Evolutionary conservation across 2,113 vertebrate species (phyloP).

Genomic region (Austrofundulus limnaeus): DNA sequence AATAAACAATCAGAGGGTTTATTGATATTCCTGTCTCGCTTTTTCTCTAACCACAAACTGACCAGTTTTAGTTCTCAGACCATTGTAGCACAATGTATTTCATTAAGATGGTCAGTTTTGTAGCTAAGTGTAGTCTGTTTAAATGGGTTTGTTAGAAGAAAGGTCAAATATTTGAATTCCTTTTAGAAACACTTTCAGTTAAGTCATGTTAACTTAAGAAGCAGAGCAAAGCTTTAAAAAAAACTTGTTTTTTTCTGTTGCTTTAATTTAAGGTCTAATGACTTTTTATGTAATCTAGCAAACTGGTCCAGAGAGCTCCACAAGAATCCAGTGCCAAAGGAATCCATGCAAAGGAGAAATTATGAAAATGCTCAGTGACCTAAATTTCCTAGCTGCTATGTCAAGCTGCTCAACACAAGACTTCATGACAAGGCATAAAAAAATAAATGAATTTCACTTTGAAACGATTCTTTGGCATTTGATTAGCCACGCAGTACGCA

Average conservation of each 20-base stretch:
- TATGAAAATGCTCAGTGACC: conserved; percentile 31
- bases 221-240: not conserved
- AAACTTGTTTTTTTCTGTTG: not conserved
- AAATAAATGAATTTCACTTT: conserved; percentile 16
- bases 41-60: conserved; percentile 51
- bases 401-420: conserved; percentile 22
- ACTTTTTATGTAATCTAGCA: conserved; percentile 2
- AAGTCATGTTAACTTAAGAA: not conserved
- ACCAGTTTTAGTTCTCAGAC: conserved; percentile 18
- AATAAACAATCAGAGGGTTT: not conserved
- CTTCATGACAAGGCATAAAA: conserved; percentile 2
- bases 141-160: not conserved
- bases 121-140: not conserved
- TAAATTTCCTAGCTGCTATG: conserved; percentile 22
- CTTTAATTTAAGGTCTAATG: not conserved
- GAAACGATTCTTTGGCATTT: conserved; percentile 16
- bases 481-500: conserved; percentile 23
- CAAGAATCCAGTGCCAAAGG: conserved; percentile 17
- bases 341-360: conserved; percentile 14
- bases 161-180: not conserved
- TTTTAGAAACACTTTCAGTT: conserved; percentile 1
- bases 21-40: conserved; percentile 49
- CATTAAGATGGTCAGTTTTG: not conserved
- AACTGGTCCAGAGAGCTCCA: conserved; percentile 20
- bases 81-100: conserved; percentile 13